Conservation (phyloP, 1,140 invertebrate species). For the Brachionus manjavacas region DNA sequence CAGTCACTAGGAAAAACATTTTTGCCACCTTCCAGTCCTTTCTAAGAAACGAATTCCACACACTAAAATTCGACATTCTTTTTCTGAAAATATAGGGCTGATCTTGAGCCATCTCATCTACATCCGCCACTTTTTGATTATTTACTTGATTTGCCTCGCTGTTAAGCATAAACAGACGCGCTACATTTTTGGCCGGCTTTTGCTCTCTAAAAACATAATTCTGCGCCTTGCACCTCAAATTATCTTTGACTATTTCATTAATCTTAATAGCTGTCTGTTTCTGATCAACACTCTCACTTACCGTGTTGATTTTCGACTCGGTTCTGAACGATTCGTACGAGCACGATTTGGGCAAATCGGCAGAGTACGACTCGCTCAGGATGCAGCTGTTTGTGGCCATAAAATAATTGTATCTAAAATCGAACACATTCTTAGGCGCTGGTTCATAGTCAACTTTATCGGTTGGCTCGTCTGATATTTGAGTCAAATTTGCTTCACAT, state of each 20-base stretch:
- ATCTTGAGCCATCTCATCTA: neutral
- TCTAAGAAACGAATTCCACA: neutral
- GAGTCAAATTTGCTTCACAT: neutral
- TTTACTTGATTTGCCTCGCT: neutral
- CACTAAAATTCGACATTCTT: neutral
- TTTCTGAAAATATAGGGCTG: neutral
- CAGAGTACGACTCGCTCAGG: neutral
- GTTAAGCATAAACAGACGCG: neutral
- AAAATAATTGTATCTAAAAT: neutral
- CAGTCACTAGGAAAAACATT: constrained; percentile 33
- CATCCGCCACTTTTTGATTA: neutral
- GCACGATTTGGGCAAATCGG: neutral
- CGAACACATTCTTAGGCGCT: neutral
- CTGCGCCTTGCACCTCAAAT: neutral
- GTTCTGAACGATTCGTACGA: neutral
- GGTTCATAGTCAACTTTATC: neutral
- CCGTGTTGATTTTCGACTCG: neutral
- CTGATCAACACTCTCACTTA: neutral
- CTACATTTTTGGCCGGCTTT: neutral
- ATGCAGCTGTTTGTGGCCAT: neutral
- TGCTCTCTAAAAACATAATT: neutral
- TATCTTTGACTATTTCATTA: neutral
- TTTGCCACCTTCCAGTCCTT: constrained; percentile 32
- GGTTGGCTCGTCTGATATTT: neutral
- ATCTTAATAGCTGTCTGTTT: neutral